A percentile compares a stretch with the other conserved stretches of the same genome.
phyloP scores from a whole-genome alignment of 2,113 vertebrate species.

The Sclerurus mexicanus region DNA sequence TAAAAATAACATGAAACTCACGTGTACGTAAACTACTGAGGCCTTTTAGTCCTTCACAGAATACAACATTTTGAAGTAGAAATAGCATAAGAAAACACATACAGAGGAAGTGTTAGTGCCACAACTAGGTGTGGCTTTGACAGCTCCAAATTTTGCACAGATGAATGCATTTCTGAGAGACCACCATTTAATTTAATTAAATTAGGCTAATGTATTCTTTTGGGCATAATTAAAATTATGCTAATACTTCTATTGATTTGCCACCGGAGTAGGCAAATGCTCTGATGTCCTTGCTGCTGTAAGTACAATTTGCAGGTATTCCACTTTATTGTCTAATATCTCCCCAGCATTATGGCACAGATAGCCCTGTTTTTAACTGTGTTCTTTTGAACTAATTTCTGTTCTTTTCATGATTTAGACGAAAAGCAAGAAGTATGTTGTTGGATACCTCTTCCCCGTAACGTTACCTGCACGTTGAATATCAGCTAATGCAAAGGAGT shows the following conservation, averaged over 20 bases:
- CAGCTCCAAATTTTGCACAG: neutral
- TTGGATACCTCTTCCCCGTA: neutral
- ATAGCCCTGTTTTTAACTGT: neutral
- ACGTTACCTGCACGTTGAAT: neutral
- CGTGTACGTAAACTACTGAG: neutral
- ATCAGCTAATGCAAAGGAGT: neutral
- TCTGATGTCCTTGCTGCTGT: neutral
- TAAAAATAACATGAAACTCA: neutral
- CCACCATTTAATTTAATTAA: neutral
- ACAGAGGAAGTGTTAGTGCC: neutral
- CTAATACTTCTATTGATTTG: neutral
- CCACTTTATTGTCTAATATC: neutral
- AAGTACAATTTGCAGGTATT: neutral
- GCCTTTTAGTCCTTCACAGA: neutral
- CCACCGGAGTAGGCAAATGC: neutral
- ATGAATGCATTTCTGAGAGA: neutral
- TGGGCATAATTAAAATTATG: neutral
- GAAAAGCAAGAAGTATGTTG: neutral
- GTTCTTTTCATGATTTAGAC: neutral
- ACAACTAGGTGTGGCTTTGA: neutral
- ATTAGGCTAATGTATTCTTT: neutral
- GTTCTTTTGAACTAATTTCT: neutral
- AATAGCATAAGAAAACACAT: neutral
- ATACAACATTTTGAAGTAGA: accelerated
- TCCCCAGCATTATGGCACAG: neutral